These are phyloP conservation scores for Thunnus thynnus DNA, from an alignment of 2,113 vertebrate species.

Conservation along the genomic window DNA sequence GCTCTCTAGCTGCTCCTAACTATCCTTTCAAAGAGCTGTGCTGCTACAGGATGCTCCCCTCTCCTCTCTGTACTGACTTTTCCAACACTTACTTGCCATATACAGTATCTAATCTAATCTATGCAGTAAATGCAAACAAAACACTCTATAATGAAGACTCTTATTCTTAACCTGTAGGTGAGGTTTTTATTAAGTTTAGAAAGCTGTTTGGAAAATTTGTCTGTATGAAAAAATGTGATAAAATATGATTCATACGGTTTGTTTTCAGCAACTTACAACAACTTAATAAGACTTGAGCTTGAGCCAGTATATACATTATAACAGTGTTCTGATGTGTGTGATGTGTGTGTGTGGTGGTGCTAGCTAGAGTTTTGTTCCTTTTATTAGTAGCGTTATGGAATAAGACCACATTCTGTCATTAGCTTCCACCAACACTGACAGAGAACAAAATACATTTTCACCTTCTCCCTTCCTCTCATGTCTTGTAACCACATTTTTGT, in stretches of 20 bases:
- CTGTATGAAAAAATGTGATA: too few species aligned
- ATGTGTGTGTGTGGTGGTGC: too few species aligned
- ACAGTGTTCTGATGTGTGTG: not conserved
- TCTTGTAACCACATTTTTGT: conserved; percentile 4
- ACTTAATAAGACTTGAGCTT: not conserved
- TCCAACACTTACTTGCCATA: too few species aligned
- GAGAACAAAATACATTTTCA: conserved; percentile 6
- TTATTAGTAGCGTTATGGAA: not conserved
- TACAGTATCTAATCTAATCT: not conserved
- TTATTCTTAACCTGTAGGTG: too few species aligned
- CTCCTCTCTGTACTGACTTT: too few species aligned
- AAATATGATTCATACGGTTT: not conserved
- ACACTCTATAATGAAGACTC: too few species aligned
- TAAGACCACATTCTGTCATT: not conserved
- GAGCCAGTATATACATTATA: not conserved
- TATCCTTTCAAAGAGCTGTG: too few species aligned
- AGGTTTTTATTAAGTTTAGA: not conserved
- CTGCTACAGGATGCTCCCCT: too few species aligned
- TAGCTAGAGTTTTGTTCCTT: not conserved
- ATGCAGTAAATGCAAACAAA: not conserved
- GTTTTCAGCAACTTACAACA: not conserved
- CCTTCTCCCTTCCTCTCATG: conserved; percentile 21
- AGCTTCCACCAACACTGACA: not conserved
- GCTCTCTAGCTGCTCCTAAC: not conserved
- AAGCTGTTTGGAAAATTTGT: not conserved